Base-by-base conservation (phyloP, 2,888 invertebrate species). In the Linnaemya vulpina region DNA sequence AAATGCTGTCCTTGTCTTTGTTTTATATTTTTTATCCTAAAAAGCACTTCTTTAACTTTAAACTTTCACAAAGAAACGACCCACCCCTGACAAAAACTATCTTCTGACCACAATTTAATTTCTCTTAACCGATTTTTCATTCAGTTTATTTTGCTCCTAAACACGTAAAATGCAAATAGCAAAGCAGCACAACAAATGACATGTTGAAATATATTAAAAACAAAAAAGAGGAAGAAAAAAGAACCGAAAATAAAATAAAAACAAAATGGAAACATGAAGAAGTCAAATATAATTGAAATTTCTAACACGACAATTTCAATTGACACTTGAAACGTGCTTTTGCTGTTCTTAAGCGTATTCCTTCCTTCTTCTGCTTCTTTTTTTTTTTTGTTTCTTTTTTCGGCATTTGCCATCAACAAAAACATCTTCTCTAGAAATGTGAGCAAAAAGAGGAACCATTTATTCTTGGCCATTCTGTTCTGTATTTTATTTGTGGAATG, bases 301-400 rank as follows among this genome's bases (percentile, higher is more conserved):
- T 85, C 82, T 78, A 77, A 85, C 85, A 85, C 63, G 82, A 85
- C 85, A 85, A 85, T 85, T 85, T 85, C 85, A 85, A 85, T 85
- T 85, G 85, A 82, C 85, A 85, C 85, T 85, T 85, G 74, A 85
- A 85, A 85, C 85, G 85, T 85, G 85, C 78, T 75, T 75, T 70
- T 82, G 76, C 73, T 60, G 35, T 63, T 74, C 73, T 70, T 49
- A 46, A 51, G 51, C 15, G n/a, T 53, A 1, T 25, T 1, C 35
- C 62, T n/a, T 15, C n/a, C 13, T 46, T 70, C 13, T 15, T 38
- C 13, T 68, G 0, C 20, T 15, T 17, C 15, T 40, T 51, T 71
- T 20, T 62, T 51, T 38, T 38, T 63, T 60, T 49, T 40, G 13
- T 11, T 20, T 8, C 15, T 46, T 3, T 17, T 60, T 40, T 70